phyloP scores from a whole-genome alignment of 2,888 invertebrate species.

The Norana najaformis region DNA sequence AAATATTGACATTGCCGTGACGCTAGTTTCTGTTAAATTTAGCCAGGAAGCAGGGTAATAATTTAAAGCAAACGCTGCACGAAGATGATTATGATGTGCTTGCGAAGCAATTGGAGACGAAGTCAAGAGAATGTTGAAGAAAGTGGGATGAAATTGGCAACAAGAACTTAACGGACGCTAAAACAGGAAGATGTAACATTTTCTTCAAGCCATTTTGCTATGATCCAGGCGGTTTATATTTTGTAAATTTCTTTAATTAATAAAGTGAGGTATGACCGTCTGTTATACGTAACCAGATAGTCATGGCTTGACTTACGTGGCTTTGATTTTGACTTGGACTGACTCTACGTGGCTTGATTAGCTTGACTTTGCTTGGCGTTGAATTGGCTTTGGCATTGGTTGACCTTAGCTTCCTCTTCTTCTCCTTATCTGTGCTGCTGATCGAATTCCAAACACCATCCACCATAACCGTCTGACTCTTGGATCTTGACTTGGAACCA shows the following conservation, averaged over 20 bases:
- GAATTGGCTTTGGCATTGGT: neutral
- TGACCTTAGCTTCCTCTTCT: too few species aligned
- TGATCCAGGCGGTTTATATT: neutral
- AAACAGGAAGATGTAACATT: neutral
- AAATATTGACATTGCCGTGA: neutral
- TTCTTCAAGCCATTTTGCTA: neutral
- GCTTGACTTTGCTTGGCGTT: neutral
- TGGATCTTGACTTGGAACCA: too few species aligned
- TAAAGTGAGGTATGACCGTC: too few species aligned
- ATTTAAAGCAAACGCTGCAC: neutral
- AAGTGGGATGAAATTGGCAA: too few species aligned
- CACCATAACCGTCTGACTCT: too few species aligned
- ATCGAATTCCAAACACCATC: too few species aligned
- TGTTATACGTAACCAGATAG: too few species aligned
- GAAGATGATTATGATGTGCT: neutral
- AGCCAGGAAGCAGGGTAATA: neutral
- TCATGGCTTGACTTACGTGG: neutral
- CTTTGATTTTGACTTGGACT: too few species aligned
- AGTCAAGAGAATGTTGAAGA: too few species aligned
- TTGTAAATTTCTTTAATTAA: neutral
- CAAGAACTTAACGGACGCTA: neutral
- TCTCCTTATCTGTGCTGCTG: too few species aligned
- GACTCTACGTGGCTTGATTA: too few species aligned
- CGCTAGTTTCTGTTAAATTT: neutral
- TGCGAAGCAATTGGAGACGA: too few species aligned